These are phyloP conservation scores for Myiopsitta monachus DNA, from an alignment of 2,113 vertebrate genomes.

Conservation along the genomic window DNA sequence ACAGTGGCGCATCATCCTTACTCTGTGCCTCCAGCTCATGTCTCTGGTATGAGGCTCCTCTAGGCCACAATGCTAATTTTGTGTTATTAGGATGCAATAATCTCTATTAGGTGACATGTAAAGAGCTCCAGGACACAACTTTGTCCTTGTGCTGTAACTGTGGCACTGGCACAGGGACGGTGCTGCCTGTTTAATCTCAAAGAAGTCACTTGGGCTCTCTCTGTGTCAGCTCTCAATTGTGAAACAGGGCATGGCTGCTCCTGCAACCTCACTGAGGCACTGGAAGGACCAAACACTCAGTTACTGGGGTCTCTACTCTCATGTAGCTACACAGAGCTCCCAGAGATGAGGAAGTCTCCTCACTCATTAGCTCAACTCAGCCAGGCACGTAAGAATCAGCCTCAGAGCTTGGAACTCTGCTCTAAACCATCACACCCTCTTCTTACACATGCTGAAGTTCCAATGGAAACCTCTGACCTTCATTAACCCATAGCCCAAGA, in stretches of 20 bases:
- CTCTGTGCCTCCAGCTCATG: background rate
- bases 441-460: background rate
- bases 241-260: background rate
- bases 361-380: background rate
- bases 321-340: background rate
- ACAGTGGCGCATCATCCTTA: background rate
- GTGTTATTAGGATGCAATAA: background rate
- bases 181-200: background rate
- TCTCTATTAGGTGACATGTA: background rate
- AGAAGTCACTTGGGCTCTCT: background rate
- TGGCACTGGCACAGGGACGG: background rate
- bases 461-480: background rate
- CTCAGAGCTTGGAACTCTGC: background rate
- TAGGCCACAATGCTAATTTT: background rate
- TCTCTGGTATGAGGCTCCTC: background rate
- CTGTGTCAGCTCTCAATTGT: background rate
- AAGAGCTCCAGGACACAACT: background rate
- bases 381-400: background rate
- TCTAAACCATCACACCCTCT: background rate
- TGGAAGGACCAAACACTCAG: background rate
- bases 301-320: background rate
- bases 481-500: background rate
- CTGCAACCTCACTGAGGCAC: fast-evolving
- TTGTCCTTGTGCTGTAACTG: background rate
- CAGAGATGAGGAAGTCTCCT: background rate